A percentile compares a stretch with the other conserved stretches of the same genome.
Conservation (phyloP, 2,888 invertebrate genomes). For the Gonocerus acuteangulatus region DNA sequence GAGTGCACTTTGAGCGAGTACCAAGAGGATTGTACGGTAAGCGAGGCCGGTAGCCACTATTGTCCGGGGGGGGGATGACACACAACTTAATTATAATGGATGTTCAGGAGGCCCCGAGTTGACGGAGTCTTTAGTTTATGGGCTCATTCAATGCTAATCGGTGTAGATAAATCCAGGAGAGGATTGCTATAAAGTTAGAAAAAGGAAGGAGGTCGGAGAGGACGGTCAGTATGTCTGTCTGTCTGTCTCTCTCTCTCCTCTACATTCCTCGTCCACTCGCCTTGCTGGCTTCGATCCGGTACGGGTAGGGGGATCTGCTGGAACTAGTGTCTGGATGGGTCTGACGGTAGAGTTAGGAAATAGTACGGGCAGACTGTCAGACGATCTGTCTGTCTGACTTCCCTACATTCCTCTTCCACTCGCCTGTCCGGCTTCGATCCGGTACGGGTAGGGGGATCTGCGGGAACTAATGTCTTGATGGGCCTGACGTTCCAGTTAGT, state of each 20-base stretch:
- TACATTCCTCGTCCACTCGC: too few relatives aligned
- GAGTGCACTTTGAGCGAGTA: too few relatives aligned
- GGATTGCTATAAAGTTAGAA: conserved; percentile 37
- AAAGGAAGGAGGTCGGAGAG: background rate
- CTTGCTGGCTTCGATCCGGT: too few relatives aligned
- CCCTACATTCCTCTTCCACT: too few relatives aligned
- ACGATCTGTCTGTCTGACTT: background rate
- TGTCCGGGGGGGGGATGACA: conserved; percentile 13
- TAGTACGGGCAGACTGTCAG: background rate
- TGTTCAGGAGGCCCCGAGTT: background rate
- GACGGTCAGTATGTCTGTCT: conserved; percentile 1
- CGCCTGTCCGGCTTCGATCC: too few relatives aligned
- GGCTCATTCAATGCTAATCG: conserved; percentile 38
- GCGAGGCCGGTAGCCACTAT: conserved; percentile 11
- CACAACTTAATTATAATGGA: conserved; percentile 21
- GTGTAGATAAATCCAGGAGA: conserved; percentile 34
- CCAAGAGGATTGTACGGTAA: too few relatives aligned
- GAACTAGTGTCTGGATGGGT: conserved; percentile 28
- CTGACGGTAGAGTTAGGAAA: conserved; percentile 36
- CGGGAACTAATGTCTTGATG: too few relatives aligned
- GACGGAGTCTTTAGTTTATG: conserved; percentile 35
- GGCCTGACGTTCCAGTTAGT: conserved; percentile 36
- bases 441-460: too few relatives aligned
- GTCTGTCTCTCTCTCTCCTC: background rate
- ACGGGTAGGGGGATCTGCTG: too few relatives aligned